Conservation (phyloP, 2,113 vertebrate species). For the Arenaria interpres region DNA sequence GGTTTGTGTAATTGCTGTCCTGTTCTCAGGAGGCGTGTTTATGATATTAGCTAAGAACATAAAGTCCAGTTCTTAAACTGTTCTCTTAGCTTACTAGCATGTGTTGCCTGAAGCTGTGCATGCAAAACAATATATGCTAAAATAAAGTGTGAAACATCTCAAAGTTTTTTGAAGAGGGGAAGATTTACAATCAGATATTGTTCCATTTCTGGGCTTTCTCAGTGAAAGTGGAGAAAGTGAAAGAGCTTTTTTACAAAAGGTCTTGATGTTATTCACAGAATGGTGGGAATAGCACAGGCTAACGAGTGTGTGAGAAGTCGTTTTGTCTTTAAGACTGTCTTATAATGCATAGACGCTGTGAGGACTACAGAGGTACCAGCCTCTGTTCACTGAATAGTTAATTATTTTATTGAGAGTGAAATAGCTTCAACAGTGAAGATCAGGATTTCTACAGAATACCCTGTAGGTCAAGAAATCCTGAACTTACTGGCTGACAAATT, state of each 20-base stretch:
- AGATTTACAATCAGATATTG: background rate
- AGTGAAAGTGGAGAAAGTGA: background rate
- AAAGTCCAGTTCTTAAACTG: background rate
- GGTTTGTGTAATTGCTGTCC: background rate
- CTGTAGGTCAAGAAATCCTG: background rate
- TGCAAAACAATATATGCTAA: background rate
- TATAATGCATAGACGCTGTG: accelerated
- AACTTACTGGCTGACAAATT: background rate
- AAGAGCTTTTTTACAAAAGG: background rate
- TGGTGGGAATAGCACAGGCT: background rate
- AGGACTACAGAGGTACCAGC: background rate
- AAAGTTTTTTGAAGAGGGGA: background rate
- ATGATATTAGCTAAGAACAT: background rate
- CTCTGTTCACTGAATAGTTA: background rate
- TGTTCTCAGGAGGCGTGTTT: background rate
- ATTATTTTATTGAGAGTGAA: background rate
- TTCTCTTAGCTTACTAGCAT: background rate
- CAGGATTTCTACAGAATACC: background rate
- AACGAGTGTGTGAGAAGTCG: background rate
- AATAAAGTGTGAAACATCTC: background rate
- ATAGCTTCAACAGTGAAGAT: background rate
- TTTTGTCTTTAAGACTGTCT: background rate
- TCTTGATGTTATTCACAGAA: background rate
- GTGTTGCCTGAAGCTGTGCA: background rate
- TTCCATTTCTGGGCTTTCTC: background rate